These are phyloP conservation scores for Corythoichthys intestinalis DNA, from an alignment of 2,113 vertebrate species.

Conservation along the genomic window DNA sequence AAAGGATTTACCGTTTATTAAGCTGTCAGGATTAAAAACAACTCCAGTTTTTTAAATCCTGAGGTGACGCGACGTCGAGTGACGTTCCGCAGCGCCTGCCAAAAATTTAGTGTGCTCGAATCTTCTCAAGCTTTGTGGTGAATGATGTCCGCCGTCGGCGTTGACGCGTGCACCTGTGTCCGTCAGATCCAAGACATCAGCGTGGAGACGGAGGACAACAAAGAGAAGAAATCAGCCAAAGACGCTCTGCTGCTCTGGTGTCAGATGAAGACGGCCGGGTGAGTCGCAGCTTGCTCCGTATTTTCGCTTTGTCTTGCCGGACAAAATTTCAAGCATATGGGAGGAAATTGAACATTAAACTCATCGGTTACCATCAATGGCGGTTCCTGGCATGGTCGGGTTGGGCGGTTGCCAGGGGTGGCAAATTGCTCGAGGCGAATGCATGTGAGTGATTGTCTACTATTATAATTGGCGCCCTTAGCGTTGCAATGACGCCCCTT, in stretches of 20 bases:
- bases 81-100: conserved; percentile 9
- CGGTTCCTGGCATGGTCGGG: too few relatives aligned
- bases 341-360: too few relatives aligned
- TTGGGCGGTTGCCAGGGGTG: too few relatives aligned
- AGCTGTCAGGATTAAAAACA: conserved; percentile 45
- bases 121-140: not conserved
- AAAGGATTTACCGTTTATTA: conserved; percentile 46
- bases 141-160: not conserved
- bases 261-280: conserved; percentile 99
- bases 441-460: too few relatives aligned
- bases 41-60: conserved; percentile 40
- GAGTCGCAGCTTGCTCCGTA: conserved; percentile 39
- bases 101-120: not conserved
- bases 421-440: too few relatives aligned
- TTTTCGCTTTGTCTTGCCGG: not conserved
- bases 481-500: too few relatives aligned
- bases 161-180: not conserved
- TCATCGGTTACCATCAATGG: too few relatives aligned
- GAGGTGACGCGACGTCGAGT: conserved; percentile 19
- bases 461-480: too few relatives aligned
- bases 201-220: conserved; percentile 98
- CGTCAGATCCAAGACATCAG: conserved; percentile 98
- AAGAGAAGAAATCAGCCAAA: conserved; percentile 98
- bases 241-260: conserved; percentile 97
- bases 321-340: too few relatives aligned